These are phyloP conservation scores for Pogonomyrmex californicus DNA, from an alignment of 1,140 invertebrate species.

Conservation along the genomic window DNA sequence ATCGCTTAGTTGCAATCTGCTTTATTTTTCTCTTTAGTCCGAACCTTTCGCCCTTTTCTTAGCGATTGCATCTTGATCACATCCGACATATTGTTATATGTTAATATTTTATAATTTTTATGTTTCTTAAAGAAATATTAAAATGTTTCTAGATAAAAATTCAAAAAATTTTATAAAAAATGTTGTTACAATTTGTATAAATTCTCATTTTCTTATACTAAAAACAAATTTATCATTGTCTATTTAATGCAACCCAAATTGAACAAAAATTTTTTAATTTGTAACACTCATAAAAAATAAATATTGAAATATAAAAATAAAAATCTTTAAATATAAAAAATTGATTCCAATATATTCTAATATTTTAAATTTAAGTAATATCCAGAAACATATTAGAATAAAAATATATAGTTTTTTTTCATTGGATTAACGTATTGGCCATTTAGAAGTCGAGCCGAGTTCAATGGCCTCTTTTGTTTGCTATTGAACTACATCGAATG, in stretches of 20 bases:
- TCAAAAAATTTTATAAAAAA: neutral
- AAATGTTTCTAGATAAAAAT: neutral
- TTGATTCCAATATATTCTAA: neutral
- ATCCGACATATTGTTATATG: neutral
- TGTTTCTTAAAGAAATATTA: neutral
- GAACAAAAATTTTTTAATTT: neutral
- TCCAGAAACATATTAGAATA: neutral
- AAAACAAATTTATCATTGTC: neutral
- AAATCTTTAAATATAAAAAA: neutral
- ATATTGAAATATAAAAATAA: neutral
- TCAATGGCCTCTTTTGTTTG: neutral
- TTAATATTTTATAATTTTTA: neutral
- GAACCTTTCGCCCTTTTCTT: neutral
- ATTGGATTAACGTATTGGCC: neutral
- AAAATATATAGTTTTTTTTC: neutral
- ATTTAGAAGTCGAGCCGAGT: neutral
- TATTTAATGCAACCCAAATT: neutral
- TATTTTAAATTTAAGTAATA: neutral
- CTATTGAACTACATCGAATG: neutral
- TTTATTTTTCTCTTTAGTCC: constrained; percentile 1
- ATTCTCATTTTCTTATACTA: neutral
- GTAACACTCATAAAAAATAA: neutral
- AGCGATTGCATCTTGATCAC: constrained; percentile 25
- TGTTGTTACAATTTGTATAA: neutral
- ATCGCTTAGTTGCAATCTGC: constrained; percentile 61